Base-by-base conservation (phyloP, 1,140 invertebrate genomes). In the Bombus balteatus region DNA sequence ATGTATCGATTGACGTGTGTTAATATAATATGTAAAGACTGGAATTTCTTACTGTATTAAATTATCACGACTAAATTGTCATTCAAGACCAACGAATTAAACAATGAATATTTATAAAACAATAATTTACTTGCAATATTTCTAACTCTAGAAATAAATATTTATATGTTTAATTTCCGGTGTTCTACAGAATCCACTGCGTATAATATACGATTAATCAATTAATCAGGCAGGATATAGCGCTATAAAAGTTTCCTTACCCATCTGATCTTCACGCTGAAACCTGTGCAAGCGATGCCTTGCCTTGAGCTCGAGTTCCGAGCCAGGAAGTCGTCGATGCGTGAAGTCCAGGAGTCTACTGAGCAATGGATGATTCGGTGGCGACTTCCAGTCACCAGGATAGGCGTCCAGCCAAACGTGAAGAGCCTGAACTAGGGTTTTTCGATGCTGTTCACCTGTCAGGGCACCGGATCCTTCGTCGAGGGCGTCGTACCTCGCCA, bases 401-500 rank as follows among this genome's bases (percentile, higher is more conserved):
- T 99, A 99, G 71, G 98, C 98, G 94, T 99, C 99, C 89, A 99
- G 95, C 99, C 99, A 99, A 13, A 99, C 98, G 93, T 99, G 98
- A 81, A 99, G 96, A 83, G 98, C 97, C 85, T 97, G 97, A 86
- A 98, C 96, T 91, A 99, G 96, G 80, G 98, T 98, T 95, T 97
- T 98, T 94, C 97, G 96, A 91, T 97, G 97, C 93, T 97, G 97
- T 90, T 97, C 97, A 43, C 95, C 96, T 12, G 95, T 95, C 82
- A 96, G 95, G n/a, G 95, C 94, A 85, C 95, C 95, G 25, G 95
- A 94, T 81, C 93, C 94, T 18, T 95, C 96, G 87, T 96, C 96
- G 88, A 97, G 94, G 18, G 97, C 96, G 92, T 97, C 97, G 93
- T 97, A 99, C 89, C 98, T 96, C 89, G 97, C 96, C 81, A 98